Evolutionary conservation across 2,113 vertebrate species (phyloP).

Genomic region (Sterrhoptilus dennistouni): DNA sequence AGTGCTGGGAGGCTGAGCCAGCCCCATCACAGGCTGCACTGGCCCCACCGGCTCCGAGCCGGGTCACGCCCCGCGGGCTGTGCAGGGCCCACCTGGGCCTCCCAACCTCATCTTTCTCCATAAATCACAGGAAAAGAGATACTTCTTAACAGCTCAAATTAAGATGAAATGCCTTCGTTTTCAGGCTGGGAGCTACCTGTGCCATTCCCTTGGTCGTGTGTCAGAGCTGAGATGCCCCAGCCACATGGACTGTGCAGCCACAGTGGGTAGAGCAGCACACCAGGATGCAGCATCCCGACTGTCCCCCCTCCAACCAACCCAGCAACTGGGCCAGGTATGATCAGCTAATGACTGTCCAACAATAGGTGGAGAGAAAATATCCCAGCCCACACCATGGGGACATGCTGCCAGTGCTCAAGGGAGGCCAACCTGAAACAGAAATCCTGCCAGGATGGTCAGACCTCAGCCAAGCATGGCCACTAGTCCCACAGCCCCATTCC

Average conservation of each 20-base stretch:
- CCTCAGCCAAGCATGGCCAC: not conserved
- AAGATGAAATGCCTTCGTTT: constrained; percentile 83
- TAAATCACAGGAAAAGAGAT: constrained; percentile 82
- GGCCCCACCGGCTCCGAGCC: constrained; percentile 52
- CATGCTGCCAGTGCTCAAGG: not conserved
- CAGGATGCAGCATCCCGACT: not conserved
- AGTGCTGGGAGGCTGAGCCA: constrained; percentile 29
- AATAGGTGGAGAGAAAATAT: not conserved
- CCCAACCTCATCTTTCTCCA: constrained; percentile 15
- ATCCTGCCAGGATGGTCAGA: not conserved
- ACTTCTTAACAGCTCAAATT: constrained; percentile 83
- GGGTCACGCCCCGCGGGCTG: constrained; percentile 29
- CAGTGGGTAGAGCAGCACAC: fast-evolving
- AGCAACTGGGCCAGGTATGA: not conserved
- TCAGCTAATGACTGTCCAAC: not conserved
- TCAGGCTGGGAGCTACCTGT: constrained; percentile 77
- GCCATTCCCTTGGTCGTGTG: constrained; percentile 64
- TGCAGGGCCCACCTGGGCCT: not conserved
- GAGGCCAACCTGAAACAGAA: not conserved
- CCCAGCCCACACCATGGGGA: not conserved
- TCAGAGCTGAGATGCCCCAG: not conserved
- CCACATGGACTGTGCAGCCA: fast-evolving
- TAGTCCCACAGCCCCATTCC: not conserved
- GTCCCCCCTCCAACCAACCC: not conserved
- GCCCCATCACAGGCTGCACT: not conserved